Conservation (phyloP, 2,888 invertebrate genomes). For the Xanthia togata region DNA sequence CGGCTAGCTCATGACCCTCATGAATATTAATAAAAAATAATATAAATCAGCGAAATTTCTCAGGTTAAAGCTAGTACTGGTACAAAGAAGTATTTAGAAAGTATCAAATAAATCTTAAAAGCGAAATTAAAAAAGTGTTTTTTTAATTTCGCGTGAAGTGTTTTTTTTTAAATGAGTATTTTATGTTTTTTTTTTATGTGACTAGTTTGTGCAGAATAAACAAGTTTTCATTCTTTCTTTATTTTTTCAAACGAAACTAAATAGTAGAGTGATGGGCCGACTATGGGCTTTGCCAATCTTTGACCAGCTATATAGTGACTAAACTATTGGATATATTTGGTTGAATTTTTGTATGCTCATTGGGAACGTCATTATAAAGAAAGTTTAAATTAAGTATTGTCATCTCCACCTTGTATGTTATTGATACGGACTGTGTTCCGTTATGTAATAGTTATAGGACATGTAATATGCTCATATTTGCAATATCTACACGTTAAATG, state of each 20-base stretch:
- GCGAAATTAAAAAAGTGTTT: background rate
- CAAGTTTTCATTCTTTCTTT: too few relatives aligned
- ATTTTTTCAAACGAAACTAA: background rate
- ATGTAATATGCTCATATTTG: background rate
- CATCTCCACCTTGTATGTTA: background rate
- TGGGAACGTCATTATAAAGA: background rate
- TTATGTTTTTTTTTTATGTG: too few relatives aligned
- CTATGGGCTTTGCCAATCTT: background rate
- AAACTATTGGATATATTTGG: too few relatives aligned
- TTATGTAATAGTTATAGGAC: background rate
- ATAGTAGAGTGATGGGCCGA: background rate
- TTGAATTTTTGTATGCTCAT: background rate
- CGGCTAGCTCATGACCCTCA: too few relatives aligned
- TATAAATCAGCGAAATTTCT: too few relatives aligned
- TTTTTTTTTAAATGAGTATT: too few relatives aligned
- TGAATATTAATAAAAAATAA: too few relatives aligned
- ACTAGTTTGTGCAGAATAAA: too few relatives aligned
- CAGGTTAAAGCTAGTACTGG: too few relatives aligned
- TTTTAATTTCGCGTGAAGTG: background rate
- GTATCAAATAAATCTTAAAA: background rate
- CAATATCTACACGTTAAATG: background rate
- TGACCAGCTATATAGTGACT: background rate
- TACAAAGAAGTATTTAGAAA: too few relatives aligned
- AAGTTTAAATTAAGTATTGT: too few relatives aligned
- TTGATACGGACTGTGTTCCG: background rate